Evolutionary conservation across 1,140 invertebrate genomes (phyloP), one percentile per base, ranked within the genome.

Genomic region (Drosophila lacteicornis): DNA sequence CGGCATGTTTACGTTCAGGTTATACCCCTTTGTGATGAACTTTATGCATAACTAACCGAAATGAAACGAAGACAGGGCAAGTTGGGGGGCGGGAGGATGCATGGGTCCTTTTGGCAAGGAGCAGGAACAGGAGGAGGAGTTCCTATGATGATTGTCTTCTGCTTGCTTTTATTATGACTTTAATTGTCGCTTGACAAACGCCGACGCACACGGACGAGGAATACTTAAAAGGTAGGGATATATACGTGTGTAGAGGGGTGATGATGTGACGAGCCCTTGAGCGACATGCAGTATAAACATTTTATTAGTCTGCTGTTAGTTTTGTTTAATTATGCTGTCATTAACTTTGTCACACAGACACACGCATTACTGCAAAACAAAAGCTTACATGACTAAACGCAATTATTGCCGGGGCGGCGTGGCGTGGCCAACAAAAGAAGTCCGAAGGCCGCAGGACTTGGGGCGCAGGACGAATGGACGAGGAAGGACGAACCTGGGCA

Each of bases 301-400:
- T 88, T 88, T 90, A 88, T 88, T 90, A 88, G 85, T 79, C 85
- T 79, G 70, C 81, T 88, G 85, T 90, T 88, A 82, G 85, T 85
- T 90, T 88, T 90, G 81, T 90, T 90, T 88, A 88, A 88, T 88
- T 90, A 88, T 88, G 85, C 85, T 85, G 85, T 88, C 85, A 85
- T 88, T 88, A 88, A 90, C 78, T 79, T 85, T 85, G 85, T 75
- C 79, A 63, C 80, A 75, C 84, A 88, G 66, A 75, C 47, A 57
- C 60, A 77, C 73, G 40, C 57, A 60, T 25, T 59, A 30, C 43
- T 40, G 56, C 60, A 67, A 43, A 88, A 84, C 77, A 74, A 82
- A 85, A 85, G 85, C 75, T 90, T 85, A 90, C 85, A 90, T 90
- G 86, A 82, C 85, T 82, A 75, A 90, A 86, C 75, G 79, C 82